Conservation (phyloP, 2,888 invertebrate genomes). For the Heliconius ismenius region DNA sequence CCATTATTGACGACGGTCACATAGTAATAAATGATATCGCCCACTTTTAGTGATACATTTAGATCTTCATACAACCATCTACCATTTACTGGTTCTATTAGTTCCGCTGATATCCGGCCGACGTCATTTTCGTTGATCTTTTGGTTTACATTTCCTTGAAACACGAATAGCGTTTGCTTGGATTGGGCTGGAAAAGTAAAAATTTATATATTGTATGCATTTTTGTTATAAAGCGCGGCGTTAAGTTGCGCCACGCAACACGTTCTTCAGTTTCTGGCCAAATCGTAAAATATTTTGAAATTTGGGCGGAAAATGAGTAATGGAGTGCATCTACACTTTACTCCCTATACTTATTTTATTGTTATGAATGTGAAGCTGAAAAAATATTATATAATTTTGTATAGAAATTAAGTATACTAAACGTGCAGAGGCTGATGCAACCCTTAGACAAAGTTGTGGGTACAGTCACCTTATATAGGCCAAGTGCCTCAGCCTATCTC, state of each 20-base stretch:
- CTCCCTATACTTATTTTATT: too few species aligned
- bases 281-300: background rate
- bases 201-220: background rate
- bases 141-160: conserved; percentile 84
- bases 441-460: too few species aligned
- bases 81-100: conserved; percentile 64
- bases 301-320: background rate
- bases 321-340: background rate
- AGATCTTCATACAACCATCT: conserved; percentile 79
- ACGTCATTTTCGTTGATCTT: conserved; percentile 70
- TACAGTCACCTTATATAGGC: too few species aligned
- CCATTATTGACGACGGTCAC: conserved; percentile 80
- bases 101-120: conserved; percentile 80
- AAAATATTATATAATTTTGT: too few species aligned
- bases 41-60: conserved; percentile 66
- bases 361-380: too few species aligned
- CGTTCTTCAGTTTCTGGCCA: background rate
- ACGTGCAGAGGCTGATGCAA: too few species aligned
- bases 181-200: conserved; percentile 67
- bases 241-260: background rate
- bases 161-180: conserved; percentile 81
- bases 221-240: background rate
- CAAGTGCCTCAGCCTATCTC: background rate
- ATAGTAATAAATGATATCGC: conserved; percentile 84
- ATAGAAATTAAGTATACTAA: too few species aligned